Conservation (phyloP, 2,113 vertebrate species). For the Pantherophis guttatus region DNA sequence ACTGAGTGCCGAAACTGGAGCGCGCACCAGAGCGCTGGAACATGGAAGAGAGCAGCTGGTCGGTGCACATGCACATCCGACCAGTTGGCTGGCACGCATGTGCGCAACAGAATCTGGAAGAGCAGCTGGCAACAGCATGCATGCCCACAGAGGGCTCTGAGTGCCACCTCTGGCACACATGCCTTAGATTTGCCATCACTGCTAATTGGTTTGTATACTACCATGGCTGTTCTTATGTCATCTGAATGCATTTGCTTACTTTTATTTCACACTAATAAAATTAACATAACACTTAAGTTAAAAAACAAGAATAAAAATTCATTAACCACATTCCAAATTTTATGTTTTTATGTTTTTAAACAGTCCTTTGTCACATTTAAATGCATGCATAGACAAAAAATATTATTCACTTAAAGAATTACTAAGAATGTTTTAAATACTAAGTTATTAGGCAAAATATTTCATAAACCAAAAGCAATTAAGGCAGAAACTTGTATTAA, state of each 20-base stretch:
- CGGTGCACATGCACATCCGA: too few species aligned
- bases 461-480: constrained; percentile 48
- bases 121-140: too few species aligned
- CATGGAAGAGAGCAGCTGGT: too few species aligned
- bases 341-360: constrained; percentile 20
- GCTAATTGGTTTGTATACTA: neutral
- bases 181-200: too few species aligned
- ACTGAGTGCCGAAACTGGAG: too few species aligned
- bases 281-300: neutral
- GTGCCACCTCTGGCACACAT: too few species aligned
- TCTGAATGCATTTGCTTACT: neutral
- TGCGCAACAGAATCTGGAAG: too few species aligned
- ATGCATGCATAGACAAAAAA: neutral
- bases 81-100: too few species aligned
- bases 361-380: constrained; percentile 26
- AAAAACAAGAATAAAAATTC: neutral
- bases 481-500: constrained; percentile 33
- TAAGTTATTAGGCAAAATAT: constrained; percentile 54
- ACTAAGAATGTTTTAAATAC: constrained; percentile 42
- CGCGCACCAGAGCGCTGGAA: too few species aligned
- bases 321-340: neutral
- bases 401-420: constrained; percentile 50
- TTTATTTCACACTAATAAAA: constrained; percentile 3
- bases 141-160: too few species aligned
- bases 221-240: neutral